Base-by-base conservation (phyloP, 2,113 vertebrate species). In the Narcine bancroftii region DNA sequence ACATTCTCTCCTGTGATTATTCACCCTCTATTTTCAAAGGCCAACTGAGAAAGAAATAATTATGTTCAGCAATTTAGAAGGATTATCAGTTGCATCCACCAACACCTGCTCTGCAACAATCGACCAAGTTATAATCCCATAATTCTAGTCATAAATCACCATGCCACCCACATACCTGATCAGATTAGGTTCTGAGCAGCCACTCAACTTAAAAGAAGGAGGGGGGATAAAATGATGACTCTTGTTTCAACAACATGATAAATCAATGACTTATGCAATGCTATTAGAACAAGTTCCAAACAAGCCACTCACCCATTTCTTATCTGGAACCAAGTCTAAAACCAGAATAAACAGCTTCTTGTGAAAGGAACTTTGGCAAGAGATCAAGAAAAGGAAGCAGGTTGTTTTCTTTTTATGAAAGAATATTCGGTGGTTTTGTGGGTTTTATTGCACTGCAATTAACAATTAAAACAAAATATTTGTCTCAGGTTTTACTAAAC, bases 191-290 rank as follows among this genome's bases (percentile, higher is more conserved):
- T 77, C 92, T 77, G 83, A 65, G 63, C 93, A 93, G 93, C 93
- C 93, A 81, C 83, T 93, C 33, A 89, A 19, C 36, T 69, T 65
- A 36, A 63, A 91, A 91, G 33, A n/a, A 63, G 63, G 87, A 10
- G n/a, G 0, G 36, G 26, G 1, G 26, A 45, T n/a, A 17, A 29
- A 29, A 69, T 63, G 85, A 66, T 66, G 39, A 33, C 17, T 93
- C 91, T 93, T 92, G 21, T 93, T 93, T 92, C 92, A 92, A 92
- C 93, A 13, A 0, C 7, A 87, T 75, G 93, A 94, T 95, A 95
- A 94, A 95, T 93, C 93, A 95, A 93, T 95, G 93, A 93, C 94
- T 94, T 93, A 93, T 94, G 85, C 6, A 24, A 50, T 93, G 87
- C 94, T 93, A 93, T 91, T 92, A 85, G 81, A n/a, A 3, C n/a